Evolutionary conservation across 1,140 invertebrate genomes (phyloP).

Genomic region (Thereuonema tuberculata): DNA sequence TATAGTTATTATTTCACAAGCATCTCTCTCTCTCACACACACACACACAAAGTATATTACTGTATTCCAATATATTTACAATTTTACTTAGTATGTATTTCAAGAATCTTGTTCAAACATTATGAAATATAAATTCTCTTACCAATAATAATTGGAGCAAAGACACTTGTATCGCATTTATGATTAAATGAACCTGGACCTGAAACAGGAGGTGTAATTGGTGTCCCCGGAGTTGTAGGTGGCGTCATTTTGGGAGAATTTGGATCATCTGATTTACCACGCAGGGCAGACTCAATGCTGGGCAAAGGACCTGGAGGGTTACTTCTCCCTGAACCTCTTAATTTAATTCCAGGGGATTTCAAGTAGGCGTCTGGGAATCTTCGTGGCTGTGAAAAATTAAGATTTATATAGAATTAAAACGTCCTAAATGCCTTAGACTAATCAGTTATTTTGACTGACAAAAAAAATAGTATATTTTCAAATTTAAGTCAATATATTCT

Average conservation of each 20-base stretch:
- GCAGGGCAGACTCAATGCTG: slow-evolving; percentile 24
- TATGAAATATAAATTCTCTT: not conserved
- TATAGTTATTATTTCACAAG: no score
- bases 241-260: slow-evolving; percentile 20
- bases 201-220: slow-evolving; percentile 26
- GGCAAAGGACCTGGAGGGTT: slow-evolving; percentile 32
- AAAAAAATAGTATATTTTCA: not conserved
- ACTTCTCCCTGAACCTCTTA: slow-evolving; percentile 41
- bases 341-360: slow-evolving; percentile 82
- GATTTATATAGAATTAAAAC: no score
- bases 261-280: slow-evolving; percentile 11
- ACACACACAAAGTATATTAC: no score
- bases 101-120: not conserved
- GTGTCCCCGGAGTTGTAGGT: slow-evolving; percentile 29
- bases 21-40: no score
- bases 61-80: no score
- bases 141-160: slow-evolving; percentile 36
- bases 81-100: no score
- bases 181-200: slow-evolving; percentile 17
- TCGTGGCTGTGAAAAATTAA: slow-evolving; percentile 47
- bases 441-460: not conserved
- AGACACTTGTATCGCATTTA: slow-evolving; percentile 36
- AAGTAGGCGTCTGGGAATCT: slow-evolving; percentile 72
- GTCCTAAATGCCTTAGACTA: slow-evolving; percentile 5
- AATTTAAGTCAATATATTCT: not conserved